phyloP scores from a whole-genome alignment of 2,113 vertebrate species.

The Cyanoramphus novaezelandiae region DNA sequence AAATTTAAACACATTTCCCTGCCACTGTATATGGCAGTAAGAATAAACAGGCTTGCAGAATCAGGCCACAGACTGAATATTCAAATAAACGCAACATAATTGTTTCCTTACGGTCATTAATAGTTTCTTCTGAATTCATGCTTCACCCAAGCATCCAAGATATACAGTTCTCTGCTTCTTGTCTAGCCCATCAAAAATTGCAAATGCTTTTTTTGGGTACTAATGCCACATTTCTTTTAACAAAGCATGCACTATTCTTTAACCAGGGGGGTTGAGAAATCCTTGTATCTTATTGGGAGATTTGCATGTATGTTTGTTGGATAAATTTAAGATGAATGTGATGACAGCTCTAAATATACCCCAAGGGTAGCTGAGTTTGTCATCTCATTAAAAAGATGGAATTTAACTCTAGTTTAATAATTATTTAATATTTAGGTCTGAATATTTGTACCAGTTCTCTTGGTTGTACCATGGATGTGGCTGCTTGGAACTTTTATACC shows the following conservation, averaged over 20 bases:
- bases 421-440: neutral
- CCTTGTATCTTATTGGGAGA: neutral
- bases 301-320: neutral
- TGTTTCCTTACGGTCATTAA: slow-evolving; percentile 36
- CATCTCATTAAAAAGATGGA: neutral
- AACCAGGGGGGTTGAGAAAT: neutral
- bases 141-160: slow-evolving; percentile 12
- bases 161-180: neutral
- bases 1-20: slow-evolving; percentile 30
- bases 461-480: neutral
- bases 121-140: neutral
- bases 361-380: neutral
- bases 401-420: neutral
- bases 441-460: neutral
- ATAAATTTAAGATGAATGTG: neutral
- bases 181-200: neutral
- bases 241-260: neutral
- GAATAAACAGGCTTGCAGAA: slow-evolving; percentile 14
- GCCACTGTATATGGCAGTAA: neutral
- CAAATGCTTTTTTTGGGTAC: neutral
- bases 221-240: neutral
- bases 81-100: slow-evolving; percentile 21
- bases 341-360: neutral
- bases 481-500: neutral
- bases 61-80: slow-evolving; percentile 6